These are phyloP conservation scores for Acrobasis suavella DNA, from an alignment of 2,888 invertebrate genomes.

Conservation along the genomic window DNA sequence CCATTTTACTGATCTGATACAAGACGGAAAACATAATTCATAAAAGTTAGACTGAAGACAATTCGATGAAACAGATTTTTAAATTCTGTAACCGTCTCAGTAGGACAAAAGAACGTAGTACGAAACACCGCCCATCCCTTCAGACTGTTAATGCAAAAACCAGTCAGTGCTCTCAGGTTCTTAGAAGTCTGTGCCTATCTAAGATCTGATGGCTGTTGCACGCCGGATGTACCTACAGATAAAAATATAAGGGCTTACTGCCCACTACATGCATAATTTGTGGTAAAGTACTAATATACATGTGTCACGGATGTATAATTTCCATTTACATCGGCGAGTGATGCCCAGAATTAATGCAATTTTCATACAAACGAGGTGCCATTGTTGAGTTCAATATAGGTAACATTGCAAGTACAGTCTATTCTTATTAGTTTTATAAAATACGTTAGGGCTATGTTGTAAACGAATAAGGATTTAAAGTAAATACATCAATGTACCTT, in stretches of 20 bases:
- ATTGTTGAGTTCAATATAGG: neutral
- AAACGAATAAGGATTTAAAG: too few species aligned
- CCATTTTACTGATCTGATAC: too few species aligned
- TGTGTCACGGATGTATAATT: neutral
- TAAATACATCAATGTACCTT: too few species aligned
- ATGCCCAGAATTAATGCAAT: constrained; percentile 2
- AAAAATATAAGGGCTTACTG: constrained; percentile 24
- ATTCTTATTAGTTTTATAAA: too few species aligned
- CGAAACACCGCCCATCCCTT: neutral
- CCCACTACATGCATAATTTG: constrained; percentile 29
- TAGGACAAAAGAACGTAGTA: neutral
- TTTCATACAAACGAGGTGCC: neutral
- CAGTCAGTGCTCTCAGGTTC: constrained; percentile 62
- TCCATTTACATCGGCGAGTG: neutral
- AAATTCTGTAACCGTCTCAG: neutral
- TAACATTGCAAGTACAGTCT: too few species aligned
- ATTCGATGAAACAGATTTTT: neutral
- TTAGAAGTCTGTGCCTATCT: constrained; percentile 69
- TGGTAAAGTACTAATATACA: neutral
- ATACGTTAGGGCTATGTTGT: too few species aligned
- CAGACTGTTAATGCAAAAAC: constrained; percentile 31
- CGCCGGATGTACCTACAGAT: constrained; percentile 47
- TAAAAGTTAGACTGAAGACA: too few species aligned
- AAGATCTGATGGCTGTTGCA: constrained; percentile 55
- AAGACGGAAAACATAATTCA: too few species aligned